Base-by-base conservation (phyloP, 2,113 vertebrate species). In the Cryptomyrus ogoouensis region DNA sequence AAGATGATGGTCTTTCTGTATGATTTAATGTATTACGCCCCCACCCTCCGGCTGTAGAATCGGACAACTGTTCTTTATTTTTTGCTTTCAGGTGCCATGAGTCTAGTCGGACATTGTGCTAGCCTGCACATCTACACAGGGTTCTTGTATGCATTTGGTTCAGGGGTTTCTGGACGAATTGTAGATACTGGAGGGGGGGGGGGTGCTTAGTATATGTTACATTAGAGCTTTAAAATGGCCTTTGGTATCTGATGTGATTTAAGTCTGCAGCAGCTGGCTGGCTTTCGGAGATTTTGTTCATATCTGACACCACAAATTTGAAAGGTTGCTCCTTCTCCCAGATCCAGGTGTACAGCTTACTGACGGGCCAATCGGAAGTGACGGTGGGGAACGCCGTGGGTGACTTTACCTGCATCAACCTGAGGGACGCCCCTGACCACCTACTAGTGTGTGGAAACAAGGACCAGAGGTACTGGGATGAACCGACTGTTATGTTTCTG, bases 371-470 rank as follows among this genome's bases (percentile, higher is more conserved):
- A 93, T 94, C 95, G 0, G 90, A 96, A 85, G 94, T 93, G 1
- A 96, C 96, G 88, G 94, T 99, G 56, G 97, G 98, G 62, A 97
- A 93, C 89, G 97, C 98, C 0, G 91, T 95, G 0, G 97, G 98
- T 27, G 97, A 98, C 92, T 99, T 99, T 91, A 97, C 97, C 0
- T 99, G 98, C 42, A 90, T 99, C 95, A 97, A 97, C 93, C 94
- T 99, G 92, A 96, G 93, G 91, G 95, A 96, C 94, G 94, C 95
- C 39, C 96, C 97, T 42, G 95, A 97, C 58, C 94, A 96, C 94
- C 96, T 98, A 93, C 94, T 99, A 93, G 97, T 97, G 90, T 96
- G 97, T 0, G 98, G 98, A 91, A 99, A 98, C 95, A 98, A 96
- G 93, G 98, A 99, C 96, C 95, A 98, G 91, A 97, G 97, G 98